Evolutionary conservation across 2,888 invertebrate genomes (phyloP).

Genomic region (Epirrhoe tristata): DNA sequence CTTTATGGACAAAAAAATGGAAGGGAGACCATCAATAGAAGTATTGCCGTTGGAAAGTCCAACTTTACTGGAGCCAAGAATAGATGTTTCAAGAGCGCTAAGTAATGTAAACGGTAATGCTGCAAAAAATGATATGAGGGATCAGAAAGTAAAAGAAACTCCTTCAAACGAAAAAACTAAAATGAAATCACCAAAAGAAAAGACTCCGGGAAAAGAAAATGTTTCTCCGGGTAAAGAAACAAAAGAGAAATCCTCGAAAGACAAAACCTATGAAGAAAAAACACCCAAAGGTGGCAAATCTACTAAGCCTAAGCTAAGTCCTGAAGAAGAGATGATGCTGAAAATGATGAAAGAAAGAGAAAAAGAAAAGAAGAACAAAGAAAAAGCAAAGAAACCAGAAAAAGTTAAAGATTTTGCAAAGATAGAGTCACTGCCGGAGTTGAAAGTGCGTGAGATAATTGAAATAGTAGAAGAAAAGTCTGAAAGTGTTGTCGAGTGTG

Average conservation of each 20-base stretch:
- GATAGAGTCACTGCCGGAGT: conserved; percentile 41
- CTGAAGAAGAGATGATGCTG: conserved; percentile 38
- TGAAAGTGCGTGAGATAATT: conserved; percentile 27
- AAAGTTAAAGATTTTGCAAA: conserved; percentile 35
- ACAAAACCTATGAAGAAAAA: conserved; percentile 6
- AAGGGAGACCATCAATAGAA: conserved; percentile 16
- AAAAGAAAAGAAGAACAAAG: conserved; percentile 25
- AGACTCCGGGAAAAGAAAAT: conserved; percentile 14
- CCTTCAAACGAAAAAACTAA: conserved; percentile 13
- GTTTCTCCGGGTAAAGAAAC: conserved; percentile 3
- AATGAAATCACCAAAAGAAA: conserved; percentile 12
- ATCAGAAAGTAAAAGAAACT: conserved; percentile 3
- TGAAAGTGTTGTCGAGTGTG: conserved; percentile 51
- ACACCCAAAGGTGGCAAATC: conserved; percentile 8
- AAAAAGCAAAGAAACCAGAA: conserved; percentile 23
- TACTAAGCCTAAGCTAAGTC: conserved; percentile 11
- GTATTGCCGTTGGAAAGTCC: conserved; percentile 2
- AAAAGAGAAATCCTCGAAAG: conserved; percentile 15
- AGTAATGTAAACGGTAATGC: not conserved
- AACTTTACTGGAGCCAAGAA: not conserved
- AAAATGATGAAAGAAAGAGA: conserved; percentile 43
- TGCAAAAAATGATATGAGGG: not conserved
- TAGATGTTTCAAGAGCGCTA: not conserved
- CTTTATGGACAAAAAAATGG: conserved; percentile 40
- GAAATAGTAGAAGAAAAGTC: conserved; percentile 34